Conservation (phyloP, 1,140 invertebrate species). For the Limonius californicus region DNA sequence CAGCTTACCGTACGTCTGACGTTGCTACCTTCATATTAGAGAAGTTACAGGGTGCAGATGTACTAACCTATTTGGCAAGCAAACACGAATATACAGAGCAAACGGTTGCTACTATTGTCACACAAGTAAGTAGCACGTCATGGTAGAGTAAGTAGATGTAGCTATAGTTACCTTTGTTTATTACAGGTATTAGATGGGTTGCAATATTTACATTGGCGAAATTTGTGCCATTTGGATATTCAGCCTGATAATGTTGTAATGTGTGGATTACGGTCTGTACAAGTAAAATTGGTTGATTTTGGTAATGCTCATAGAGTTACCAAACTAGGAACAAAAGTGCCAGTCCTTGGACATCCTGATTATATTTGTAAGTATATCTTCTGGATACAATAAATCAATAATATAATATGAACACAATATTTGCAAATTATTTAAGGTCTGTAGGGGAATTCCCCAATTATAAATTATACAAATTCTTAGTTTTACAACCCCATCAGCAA, state of each 20-base stretch:
- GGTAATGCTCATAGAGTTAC: slow-evolving; percentile 77
- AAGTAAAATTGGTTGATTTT: slow-evolving; percentile 91
- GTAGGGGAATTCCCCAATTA: too few relatives aligned
- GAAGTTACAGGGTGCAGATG: slow-evolving; percentile 86
- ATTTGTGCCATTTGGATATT: slow-evolving; percentile 87
- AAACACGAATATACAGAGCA: slow-evolving; percentile 88
- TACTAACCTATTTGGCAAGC: slow-evolving; percentile 82
- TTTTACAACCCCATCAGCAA: too few relatives aligned
- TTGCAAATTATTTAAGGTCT: too few relatives aligned
- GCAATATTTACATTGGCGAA: slow-evolving; percentile 91
- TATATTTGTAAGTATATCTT: slow-evolving; percentile 63
- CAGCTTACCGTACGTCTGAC: slow-evolving; percentile 65
- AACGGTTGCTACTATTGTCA: slow-evolving; percentile 78
- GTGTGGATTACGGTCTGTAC: slow-evolving; percentile 76
- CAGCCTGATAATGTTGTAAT: slow-evolving; percentile 98
- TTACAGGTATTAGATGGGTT: slow-evolving; percentile 74
- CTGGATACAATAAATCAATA: not conserved
- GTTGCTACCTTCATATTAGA: slow-evolving; percentile 76
- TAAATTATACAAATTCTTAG: too few relatives aligned
- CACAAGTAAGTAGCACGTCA: slow-evolving; percentile 63
- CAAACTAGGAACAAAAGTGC: slow-evolving; percentile 71
- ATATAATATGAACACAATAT: not conserved
- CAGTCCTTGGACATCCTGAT: slow-evolving; percentile 64
- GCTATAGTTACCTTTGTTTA: not conserved
- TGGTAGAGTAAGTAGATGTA: too few relatives aligned